Conservation (phyloP, 2,797 vertebrate genomes). For the Tolypeutes matacus region DNA sequence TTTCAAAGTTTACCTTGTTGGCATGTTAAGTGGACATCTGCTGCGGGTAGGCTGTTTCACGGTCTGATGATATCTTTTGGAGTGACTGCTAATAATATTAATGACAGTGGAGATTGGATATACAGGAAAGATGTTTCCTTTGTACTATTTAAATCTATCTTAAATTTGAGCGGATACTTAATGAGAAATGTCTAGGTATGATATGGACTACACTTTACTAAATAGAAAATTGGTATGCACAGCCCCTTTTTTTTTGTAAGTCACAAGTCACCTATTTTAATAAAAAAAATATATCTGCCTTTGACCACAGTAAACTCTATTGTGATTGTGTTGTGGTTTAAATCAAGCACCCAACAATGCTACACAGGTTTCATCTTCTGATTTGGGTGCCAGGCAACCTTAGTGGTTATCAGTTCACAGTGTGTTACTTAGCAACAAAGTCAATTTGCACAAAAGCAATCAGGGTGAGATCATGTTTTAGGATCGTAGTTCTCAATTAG, state of each 20-base stretch:
- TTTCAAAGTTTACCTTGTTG: not conserved
- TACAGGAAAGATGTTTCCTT: not conserved
- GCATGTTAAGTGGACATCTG: not conserved
- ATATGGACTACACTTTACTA: not conserved
- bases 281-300: not conserved
- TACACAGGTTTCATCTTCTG: not conserved
- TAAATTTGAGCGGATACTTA: not conserved
- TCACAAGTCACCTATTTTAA: not conserved
- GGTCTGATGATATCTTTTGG: not conserved
- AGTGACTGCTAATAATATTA: not conserved
- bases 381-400: not conserved
- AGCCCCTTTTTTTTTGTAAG: not conserved
- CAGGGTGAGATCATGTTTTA: constrained; percentile 62
- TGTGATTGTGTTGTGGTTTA: not conserved
- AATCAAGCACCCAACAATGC: not conserved
- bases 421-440: constrained; percentile 63
- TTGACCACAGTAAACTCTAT: not conserved
- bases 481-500: constrained; percentile 63
- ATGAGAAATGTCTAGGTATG: not conserved
- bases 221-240: not conserved
- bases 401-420: constrained; percentile 20
- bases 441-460: constrained; percentile 48
- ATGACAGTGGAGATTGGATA: not conserved
- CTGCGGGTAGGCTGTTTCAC: not conserved
- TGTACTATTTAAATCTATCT: not conserved